Conservation (phyloP, 1,140 invertebrate genomes). For the Eurosta solidaginis region DNA sequence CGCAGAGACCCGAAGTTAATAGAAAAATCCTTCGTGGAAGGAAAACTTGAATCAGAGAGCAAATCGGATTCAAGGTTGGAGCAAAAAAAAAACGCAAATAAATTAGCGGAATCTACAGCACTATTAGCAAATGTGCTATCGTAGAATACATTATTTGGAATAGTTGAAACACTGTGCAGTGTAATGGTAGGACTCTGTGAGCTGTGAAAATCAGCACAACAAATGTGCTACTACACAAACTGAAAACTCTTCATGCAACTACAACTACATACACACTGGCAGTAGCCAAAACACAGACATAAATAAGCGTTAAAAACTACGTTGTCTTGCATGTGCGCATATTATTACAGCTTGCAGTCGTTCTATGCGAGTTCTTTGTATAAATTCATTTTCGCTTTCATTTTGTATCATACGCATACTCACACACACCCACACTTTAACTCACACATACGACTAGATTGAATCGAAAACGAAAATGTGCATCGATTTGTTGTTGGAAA, state of each 20-base stretch:
- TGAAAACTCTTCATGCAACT: too few species aligned
- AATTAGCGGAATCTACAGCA: too few species aligned
- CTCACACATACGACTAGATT: neutral
- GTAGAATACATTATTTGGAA: too few species aligned
- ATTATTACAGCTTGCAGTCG: neutral
- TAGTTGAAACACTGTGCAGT: too few species aligned
- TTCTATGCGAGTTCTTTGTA: neutral
- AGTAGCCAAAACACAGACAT: neutral
- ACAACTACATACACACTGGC: too few species aligned
- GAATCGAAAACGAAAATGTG: slow-evolving; percentile 7
- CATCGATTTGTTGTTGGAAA: neutral
- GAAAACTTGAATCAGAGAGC: too few species aligned
- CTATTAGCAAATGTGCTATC: too few species aligned
- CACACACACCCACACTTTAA: too few species aligned
- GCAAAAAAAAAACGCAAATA: too few species aligned
- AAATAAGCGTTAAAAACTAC: neutral
- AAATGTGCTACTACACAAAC: neutral
- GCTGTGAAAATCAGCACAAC: slow-evolving; percentile 20
- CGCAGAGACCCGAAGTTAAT: too few species aligned
- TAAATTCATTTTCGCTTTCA: neutral
- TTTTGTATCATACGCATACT: neutral
- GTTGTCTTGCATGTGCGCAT: neutral
- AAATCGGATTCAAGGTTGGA: too few species aligned
- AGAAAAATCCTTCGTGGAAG: too few species aligned
- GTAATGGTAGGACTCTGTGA: neutral